Conservation (phyloP, 2,797 vertebrate genomes). For the Pseudochirops cupreus region DNA sequence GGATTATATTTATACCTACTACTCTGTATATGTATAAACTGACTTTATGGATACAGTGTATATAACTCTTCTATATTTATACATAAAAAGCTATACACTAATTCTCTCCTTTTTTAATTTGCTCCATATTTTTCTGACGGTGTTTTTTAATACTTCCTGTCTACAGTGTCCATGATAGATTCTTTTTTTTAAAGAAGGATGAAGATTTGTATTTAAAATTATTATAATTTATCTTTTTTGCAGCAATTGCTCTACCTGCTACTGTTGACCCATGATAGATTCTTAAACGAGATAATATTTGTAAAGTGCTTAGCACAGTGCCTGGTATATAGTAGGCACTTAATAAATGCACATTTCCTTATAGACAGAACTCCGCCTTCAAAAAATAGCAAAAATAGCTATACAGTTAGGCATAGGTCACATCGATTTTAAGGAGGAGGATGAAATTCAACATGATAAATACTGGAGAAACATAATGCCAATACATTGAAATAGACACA, state of each 20-base stretch:
- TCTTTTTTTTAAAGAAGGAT: background rate
- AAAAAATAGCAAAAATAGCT: conserved; percentile 14
- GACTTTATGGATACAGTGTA: background rate
- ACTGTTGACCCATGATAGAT: background rate
- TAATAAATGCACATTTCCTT: background rate
- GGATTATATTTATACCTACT: background rate
- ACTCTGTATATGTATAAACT: background rate
- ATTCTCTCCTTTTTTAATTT: background rate
- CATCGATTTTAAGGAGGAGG: conserved; percentile 16
- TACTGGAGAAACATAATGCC: conserved; percentile 7
- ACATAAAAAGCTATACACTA: background rate
- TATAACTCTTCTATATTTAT: background rate
- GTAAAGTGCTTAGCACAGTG: background rate
- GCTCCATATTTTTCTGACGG: background rate
- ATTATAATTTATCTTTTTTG: background rate
- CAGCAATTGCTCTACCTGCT: background rate
- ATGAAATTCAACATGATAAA: conserved; percentile 40
- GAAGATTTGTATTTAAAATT: background rate
- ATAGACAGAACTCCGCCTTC: conserved; percentile 46
- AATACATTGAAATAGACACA: conserved; percentile 43
- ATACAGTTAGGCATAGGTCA: conserved; percentile 42
- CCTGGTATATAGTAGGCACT: background rate
- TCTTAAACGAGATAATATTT: background rate
- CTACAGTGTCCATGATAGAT: background rate
- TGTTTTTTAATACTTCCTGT: background rate